A percentile compares a stretch with the other conserved stretches of the same genome.
Conservation (phyloP, 2,888 invertebrate species). For the Cylindroiulus punctatus region DNA sequence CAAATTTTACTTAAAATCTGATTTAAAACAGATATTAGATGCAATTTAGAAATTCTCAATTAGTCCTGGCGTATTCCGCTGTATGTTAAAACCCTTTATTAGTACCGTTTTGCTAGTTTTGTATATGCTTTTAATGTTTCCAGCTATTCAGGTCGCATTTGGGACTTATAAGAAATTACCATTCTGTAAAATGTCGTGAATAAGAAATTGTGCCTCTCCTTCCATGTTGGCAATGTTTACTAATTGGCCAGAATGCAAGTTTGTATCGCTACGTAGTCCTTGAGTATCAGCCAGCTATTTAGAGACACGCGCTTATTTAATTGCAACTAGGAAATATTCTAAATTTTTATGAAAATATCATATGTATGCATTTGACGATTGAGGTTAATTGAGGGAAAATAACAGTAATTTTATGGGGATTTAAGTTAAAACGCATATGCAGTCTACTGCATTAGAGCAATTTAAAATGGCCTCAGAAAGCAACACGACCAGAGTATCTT, state of each 20-base stretch:
- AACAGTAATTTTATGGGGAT: not conserved
- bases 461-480: not conserved
- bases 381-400: not conserved
- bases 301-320: not conserved
- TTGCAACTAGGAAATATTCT: not conserved
- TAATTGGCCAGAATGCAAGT: not conserved
- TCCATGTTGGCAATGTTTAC: not conserved
- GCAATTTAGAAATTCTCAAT: too few relatives aligned
- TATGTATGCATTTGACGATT: not conserved
- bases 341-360: not conserved
- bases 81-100: too few relatives aligned
- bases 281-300: not conserved
- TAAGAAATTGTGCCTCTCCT: constrained; percentile 3
- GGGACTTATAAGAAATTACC: not conserved
- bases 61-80: too few relatives aligned
- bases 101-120: too few relatives aligned
- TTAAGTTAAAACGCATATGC: not conserved
- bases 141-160: not conserved
- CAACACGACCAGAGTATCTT: not conserved
- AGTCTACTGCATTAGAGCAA: not conserved
- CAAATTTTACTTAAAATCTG: too few relatives aligned
- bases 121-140: not conserved
- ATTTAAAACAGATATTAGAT: too few relatives aligned
- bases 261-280: not conserved
- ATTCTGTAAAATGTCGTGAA: not conserved